Percentiles rank a stretch among this genome's conserved stretches.
These are phyloP conservation scores for Salpingus planirostris DNA, from an alignment of 2,888 invertebrate species.

Conservation along the genomic window DNA sequence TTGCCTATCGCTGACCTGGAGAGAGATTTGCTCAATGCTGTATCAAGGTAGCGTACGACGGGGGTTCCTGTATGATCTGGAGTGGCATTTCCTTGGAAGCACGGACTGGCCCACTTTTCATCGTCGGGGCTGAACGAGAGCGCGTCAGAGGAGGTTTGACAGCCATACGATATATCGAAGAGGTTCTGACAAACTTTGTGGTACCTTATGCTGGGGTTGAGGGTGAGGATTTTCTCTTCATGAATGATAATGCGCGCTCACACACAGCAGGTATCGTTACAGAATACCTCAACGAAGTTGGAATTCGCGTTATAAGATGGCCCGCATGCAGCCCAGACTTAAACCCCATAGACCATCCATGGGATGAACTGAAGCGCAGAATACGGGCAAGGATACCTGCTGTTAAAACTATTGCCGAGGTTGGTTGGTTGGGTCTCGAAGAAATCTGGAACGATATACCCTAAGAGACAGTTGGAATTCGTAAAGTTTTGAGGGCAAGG, in stretches of 20 bases:
- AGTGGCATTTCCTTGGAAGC: constrained; percentile 1
- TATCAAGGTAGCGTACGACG: constrained; percentile 3
- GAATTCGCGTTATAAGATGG: constrained; percentile 11
- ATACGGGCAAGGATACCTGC: constrained; percentile 4
- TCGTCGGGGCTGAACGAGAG: not conserved
- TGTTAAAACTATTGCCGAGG: constrained; percentile 6
- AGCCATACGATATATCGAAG: constrained; percentile 7
- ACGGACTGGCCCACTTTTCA: not conserved
- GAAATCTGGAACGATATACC: constrained; percentile 14
- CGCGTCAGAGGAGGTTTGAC: constrained; percentile 1
- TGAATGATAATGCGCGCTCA: constrained; percentile 10
- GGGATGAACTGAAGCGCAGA: constrained; percentile 17
- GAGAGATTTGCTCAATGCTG: not conserved
- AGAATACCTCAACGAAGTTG: constrained; percentile 6
- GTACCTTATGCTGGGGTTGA: constrained; percentile 2
- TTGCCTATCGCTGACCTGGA: not conserved
- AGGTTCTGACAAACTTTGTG: constrained; percentile 10
- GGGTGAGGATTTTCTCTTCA: constrained; percentile 3
- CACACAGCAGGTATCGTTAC: constrained; percentile 8
- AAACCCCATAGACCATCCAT: constrained; percentile 19
- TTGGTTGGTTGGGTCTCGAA: constrained; percentile 8
- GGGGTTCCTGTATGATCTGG: constrained; percentile 5
- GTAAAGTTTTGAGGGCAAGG: constrained; percentile 15
- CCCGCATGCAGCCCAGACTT: constrained; percentile 23
- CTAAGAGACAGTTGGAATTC: constrained; percentile 10